A percentile compares a stretch with the other conserved stretches of the same genome.
These are phyloP conservation scores for Polypterus bichir DNA, from an alignment of 2,113 vertebrate genomes.

Conservation along the genomic window DNA sequence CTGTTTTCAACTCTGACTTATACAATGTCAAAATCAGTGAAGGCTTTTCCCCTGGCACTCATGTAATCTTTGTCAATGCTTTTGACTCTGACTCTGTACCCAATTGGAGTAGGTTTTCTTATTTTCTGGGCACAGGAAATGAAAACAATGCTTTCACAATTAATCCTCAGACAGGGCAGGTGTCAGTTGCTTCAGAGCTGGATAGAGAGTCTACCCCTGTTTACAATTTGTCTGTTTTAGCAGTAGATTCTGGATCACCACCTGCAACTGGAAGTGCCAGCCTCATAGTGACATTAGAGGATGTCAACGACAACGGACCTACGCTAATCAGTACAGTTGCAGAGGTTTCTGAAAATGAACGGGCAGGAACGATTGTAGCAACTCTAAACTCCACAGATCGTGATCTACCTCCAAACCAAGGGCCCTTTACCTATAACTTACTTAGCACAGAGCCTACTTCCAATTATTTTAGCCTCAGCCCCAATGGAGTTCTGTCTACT, in stretches of 20 bases:
- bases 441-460: conserved; percentile 68
- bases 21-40: conserved; percentile 83
- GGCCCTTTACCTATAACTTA: conserved; percentile 78
- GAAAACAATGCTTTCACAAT: conserved; percentile 75
- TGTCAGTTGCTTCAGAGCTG: conserved; percentile 76
- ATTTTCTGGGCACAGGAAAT: conserved; percentile 68
- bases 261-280: conserved; percentile 77
- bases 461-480: conserved; percentile 79
- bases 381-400: conserved; percentile 68
- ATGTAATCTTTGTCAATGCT: conserved; percentile 86
- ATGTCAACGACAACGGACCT: conserved; percentile 92
- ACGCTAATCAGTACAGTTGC: conserved; percentile 58
- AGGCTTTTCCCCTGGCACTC: conserved; percentile 71
- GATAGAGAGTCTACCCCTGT: conserved; percentile 75
- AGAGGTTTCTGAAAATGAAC: conserved; percentile 86
- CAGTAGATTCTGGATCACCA: conserved; percentile 74
- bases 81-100: conserved; percentile 91
- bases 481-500: conserved; percentile 67
- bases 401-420: conserved; percentile 87
- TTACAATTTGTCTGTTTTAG: conserved; percentile 79
- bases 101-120: conserved; percentile 93
- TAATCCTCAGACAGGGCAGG: conserved; percentile 83
- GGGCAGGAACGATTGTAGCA: conserved; percentile 68
- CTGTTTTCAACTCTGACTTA: conserved; percentile 67
- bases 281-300: conserved; percentile 79